Evolutionary conservation across 2,113 vertebrate species (phyloP).

Genomic region (Mastomys coucha): DNA sequence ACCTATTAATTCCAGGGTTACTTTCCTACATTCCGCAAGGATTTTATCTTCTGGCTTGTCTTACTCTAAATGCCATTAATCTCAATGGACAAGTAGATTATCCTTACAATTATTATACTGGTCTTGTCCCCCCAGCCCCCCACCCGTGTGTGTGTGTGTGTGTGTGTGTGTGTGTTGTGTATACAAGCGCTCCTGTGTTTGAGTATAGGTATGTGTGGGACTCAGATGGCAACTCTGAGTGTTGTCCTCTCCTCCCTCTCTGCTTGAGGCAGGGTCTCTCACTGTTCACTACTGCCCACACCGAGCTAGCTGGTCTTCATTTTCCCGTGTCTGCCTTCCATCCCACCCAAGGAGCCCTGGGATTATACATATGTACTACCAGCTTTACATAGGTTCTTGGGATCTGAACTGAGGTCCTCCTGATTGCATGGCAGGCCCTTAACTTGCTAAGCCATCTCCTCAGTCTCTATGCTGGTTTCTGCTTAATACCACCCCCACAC

Average conservation of each 20-base stretch:
- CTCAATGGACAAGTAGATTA: background rate
- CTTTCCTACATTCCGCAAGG: background rate
- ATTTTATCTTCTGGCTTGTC: background rate
- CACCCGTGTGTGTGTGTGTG: too few relatives aligned
- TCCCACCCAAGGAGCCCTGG: background rate
- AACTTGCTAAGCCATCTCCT: background rate
- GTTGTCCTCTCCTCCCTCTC: background rate
- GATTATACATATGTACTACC: background rate
- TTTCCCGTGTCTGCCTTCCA: background rate
- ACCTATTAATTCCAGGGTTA: background rate
- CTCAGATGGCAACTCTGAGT: background rate
- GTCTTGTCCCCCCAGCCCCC: too few relatives aligned
- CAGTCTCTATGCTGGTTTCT: background rate
- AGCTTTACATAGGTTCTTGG: background rate
- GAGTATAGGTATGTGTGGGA: background rate
- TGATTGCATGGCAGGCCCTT: background rate
- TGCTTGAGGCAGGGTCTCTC: background rate
- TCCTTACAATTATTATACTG: background rate
- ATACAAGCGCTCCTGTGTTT: too few relatives aligned
- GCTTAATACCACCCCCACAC: too few relatives aligned
- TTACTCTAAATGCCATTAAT: background rate
- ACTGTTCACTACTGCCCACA: background rate
- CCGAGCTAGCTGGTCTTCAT: background rate
- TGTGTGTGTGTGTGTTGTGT: too few relatives aligned
- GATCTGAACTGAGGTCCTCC: background rate